Conservation (phyloP, 2,113 vertebrate species). For the Microtus pennsylvanicus region DNA sequence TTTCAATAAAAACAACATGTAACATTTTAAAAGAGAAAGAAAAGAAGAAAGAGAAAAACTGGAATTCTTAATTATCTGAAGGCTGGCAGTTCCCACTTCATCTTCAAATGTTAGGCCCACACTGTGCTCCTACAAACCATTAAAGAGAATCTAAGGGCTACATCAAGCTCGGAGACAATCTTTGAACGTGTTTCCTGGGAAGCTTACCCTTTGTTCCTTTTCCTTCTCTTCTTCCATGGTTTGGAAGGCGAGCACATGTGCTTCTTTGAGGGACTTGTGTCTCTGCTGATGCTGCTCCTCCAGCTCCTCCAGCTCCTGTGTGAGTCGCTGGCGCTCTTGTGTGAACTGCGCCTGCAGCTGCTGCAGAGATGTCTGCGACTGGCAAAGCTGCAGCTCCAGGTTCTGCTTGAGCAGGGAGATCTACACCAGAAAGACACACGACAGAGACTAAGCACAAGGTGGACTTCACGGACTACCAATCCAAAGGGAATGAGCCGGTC, state of each 20-base stretch:
- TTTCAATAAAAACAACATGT: conserved; percentile 21
- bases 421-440: conserved; percentile 85
- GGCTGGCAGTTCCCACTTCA: neutral
- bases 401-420: conserved; percentile 98
- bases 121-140: neutral
- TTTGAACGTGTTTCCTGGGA: neutral
- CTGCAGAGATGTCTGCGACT: conserved; percentile 97
- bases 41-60: neutral
- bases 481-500: neutral
- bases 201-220: conserved; percentile 93
- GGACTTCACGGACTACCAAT: neutral
- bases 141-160: neutral
- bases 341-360: conserved; percentile 97
- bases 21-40: neutral
- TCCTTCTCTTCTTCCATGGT: conserved; percentile 95
- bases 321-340: conserved; percentile 96
- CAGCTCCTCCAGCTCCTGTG: conserved; percentile 96
- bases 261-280: conserved; percentile 95
- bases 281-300: conserved; percentile 95
- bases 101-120: neutral
- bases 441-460: conserved; percentile 57
- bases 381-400: conserved; percentile 98
- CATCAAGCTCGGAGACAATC: neutral
- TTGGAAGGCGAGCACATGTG: conserved; percentile 94
- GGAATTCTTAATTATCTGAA: neutral